Base-by-base conservation (phyloP, 2,113 vertebrate species). In the Ctenodactylus gundi region DNA sequence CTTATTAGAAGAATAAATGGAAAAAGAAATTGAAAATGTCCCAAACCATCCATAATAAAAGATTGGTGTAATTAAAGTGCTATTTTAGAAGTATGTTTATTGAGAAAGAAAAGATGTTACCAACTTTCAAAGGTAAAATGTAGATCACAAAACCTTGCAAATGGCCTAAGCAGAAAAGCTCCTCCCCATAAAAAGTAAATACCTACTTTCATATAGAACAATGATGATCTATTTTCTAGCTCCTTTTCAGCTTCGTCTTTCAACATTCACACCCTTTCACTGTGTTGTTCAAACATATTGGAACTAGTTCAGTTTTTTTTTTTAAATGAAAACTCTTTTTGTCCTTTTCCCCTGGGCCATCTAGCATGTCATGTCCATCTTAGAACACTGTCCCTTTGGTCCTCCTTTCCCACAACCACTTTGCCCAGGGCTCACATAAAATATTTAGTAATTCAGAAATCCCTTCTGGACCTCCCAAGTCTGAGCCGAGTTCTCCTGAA, bases 41-140 rank as follows among this genome's bases (percentile, higher is more conserved):
- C 8, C 78, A 78, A 87, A 21, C 46, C 51, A 46, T 36, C 20
- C 29, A 36, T 13, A 86, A 7, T 34, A 65, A 77, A 44, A 41
- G 39, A 31, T 15, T 86, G 12, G 8, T 39, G 51, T 64, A 65
- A 62, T 87, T 60, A 76, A 91, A 76, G 64, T 87, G 20, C 36
- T 41, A n/a, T 58, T 87, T 88, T 77, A 88, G 55, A 90, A 94
- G 20, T 92, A 3, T 53, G 57, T 57, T 87, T 80, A 78, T 58
- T 53, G 68, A 60, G n/a, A 68, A 85, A 31, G 21, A 93, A 94
- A 68, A 88, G 25, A 58, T 46, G 0, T 88, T 76, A 85, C 36
- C 5, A 80, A 23, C 27, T 62, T 76, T 85, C 70, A 82, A 25
- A 46, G 18, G 80, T 87, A 77, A 46, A 80, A 88, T 23, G 6